Evolutionary conservation across 1,140 invertebrate species (phyloP).

Genomic region (Panagrolaimus sp.): DNA sequence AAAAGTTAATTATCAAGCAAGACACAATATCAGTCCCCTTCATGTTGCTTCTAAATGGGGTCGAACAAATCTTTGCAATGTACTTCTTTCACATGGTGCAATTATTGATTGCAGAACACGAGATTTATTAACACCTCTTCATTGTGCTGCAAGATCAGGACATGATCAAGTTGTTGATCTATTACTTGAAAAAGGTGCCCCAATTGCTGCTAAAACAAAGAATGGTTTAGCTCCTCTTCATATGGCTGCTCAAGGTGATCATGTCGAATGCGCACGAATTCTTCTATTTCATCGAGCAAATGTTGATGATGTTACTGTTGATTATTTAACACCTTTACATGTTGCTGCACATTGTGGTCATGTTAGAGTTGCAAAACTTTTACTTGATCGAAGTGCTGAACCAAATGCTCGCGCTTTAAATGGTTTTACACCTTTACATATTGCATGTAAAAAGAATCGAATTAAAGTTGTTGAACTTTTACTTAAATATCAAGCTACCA

Average conservation of each 20-base stretch:
- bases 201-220: constrained; percentile 95
- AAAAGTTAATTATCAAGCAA: constrained; percentile 94
- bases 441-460: constrained; percentile 93
- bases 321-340: constrained; percentile 94
- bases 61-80: constrained; percentile 87
- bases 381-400: constrained; percentile 86
- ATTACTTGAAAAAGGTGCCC: constrained; percentile 82
- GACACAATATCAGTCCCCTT: constrained; percentile 70
- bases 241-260: constrained; percentile 96
- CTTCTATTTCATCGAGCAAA: constrained; percentile 82
- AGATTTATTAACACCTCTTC: constrained; percentile 80
- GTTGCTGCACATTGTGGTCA: constrained; percentile 89
- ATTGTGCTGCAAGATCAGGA: constrained; percentile 86
- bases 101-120: constrained; percentile 85
- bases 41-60: constrained; percentile 97
- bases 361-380: constrained; percentile 85
- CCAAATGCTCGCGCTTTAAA: constrained; percentile 86
- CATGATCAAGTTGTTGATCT: constrained; percentile 94
- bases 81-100: constrained; percentile 82
- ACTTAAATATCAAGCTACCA: constrained; percentile 81
- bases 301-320: constrained; percentile 97
- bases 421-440: constrained; percentile 89
- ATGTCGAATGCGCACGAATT: constrained; percentile 92
- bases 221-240: constrained; percentile 74
- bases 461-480: constrained; percentile 88